A percentile compares a stretch with the other conserved stretches of the same genome.
Conservation (phyloP, 2,888 invertebrate species). For the Nemotelus pantherinus region DNA sequence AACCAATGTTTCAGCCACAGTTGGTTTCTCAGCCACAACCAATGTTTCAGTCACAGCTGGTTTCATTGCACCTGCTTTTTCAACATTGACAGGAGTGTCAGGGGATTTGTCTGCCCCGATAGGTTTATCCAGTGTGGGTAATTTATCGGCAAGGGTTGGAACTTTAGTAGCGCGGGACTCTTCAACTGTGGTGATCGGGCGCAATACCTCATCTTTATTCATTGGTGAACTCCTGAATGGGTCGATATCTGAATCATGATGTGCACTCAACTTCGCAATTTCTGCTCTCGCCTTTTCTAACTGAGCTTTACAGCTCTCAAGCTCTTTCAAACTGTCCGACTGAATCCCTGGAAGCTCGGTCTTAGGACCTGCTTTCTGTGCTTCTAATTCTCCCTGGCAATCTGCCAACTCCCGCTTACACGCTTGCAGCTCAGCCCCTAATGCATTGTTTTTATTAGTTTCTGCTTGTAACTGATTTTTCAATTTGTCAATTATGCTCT, state of each 20-base stretch:
- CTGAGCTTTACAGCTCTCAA: neutral
- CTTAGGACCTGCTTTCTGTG: neutral
- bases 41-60: no score
- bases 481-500: slow-evolving; percentile 34
- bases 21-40: neutral
- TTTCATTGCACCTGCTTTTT: no score
- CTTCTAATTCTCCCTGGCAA: neutral
- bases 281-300: neutral
- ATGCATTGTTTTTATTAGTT: slow-evolving; percentile 41
- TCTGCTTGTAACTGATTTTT: slow-evolving; percentile 41
- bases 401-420: neutral
- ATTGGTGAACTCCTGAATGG: no score
- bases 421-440: slow-evolving; percentile 1
- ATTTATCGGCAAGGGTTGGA: no score
- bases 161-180: no score
- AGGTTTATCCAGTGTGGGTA: no score
- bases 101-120: no score
- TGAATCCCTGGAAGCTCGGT: neutral
- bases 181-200: no score
- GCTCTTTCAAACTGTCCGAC: neutral
- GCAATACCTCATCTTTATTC: no score
- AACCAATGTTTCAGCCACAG: neutral
- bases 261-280: neutral
- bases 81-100: no score
- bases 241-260: no score